phyloP scores from a whole-genome alignment of 2,113 vertebrate genomes.

The Petaurus breviceps region DNA sequence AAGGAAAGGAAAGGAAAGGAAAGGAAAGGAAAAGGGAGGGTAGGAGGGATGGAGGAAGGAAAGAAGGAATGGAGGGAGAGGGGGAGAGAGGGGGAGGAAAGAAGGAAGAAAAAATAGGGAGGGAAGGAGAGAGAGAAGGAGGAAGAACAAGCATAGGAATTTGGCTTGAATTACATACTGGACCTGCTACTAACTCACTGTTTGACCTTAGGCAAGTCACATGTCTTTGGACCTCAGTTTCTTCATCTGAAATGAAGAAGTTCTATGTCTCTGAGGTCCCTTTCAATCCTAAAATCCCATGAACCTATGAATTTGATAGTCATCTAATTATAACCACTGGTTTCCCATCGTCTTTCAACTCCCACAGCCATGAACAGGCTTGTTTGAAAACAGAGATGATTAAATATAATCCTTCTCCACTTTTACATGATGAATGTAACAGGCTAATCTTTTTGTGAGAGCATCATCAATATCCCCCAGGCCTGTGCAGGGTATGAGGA shows the following conservation, averaged over 20 bases:
- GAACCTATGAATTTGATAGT: background rate
- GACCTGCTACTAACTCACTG: background rate
- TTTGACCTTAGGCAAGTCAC: background rate
- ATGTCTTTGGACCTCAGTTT: background rate
- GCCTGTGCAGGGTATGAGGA: conserved; percentile 62
- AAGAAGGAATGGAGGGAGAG: rapidly evolving
- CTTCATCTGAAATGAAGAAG: background rate
- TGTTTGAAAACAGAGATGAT: conserved; percentile 63
- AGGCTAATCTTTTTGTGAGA: conserved; percentile 64
- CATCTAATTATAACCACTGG: background rate
- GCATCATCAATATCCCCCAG: conserved; percentile 65
- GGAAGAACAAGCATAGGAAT: background rate
- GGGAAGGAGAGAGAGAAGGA: too few relatives aligned
- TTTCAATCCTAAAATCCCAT: background rate
- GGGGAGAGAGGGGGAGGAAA: rapidly evolving
- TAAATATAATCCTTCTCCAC: conserved; percentile 70
- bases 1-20: rapidly evolving
- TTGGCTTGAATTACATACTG: background rate
- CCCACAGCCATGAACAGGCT: background rate
- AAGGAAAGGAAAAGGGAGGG: too few relatives aligned
- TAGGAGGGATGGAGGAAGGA: too few relatives aligned
- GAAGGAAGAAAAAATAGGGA: too few relatives aligned
- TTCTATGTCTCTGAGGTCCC: background rate
- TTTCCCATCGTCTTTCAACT: background rate
- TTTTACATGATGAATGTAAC: conserved; percentile 74